Percentiles rank a stretch among this genome's conserved stretches.
Conservation (phyloP, 2,888 invertebrate species). For the Metopia argyrocephala region DNA sequence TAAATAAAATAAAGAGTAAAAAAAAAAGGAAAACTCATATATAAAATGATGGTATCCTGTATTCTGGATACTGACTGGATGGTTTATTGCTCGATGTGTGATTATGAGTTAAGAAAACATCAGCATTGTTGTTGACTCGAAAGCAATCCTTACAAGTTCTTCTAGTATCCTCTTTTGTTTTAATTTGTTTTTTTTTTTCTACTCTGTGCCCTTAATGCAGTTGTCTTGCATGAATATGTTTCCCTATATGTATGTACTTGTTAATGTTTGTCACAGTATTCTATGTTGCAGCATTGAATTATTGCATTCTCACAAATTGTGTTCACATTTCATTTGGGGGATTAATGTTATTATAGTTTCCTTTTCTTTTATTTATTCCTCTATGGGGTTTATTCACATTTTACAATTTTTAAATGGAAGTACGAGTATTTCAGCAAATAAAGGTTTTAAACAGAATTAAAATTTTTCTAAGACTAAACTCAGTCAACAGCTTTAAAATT, state of each 20-base stretch:
- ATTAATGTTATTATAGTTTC: constrained; percentile 54
- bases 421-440: not conserved
- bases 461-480: not conserved
- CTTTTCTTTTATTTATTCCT: constrained; percentile 9
- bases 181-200: not conserved
- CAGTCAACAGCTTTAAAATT: too few relatives aligned
- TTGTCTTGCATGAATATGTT: constrained; percentile 44
- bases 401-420: not conserved
- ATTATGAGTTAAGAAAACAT: constrained; percentile 50
- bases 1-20: not conserved
- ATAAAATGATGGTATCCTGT: constrained; percentile 7
- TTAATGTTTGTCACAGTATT: not conserved
- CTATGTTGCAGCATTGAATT: constrained; percentile 7
- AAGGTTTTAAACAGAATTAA: not conserved
- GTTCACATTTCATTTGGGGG: constrained; percentile 52
- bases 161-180: constrained; percentile 16
- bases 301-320: constrained; percentile 15
- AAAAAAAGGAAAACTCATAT: not conserved
- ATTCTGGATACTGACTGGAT: too few relatives aligned
- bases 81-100: constrained; percentile 23
- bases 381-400: constrained; percentile 40
- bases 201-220: constrained; percentile 24
- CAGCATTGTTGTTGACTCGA: constrained; percentile 46
- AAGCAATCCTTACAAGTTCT: constrained; percentile 48
- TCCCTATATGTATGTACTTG: not conserved